Evolutionary conservation across 1,140 invertebrate genomes (phyloP), one percentile per base, ranked within the genome.

Genomic region (Ephestia elutella): DNA sequence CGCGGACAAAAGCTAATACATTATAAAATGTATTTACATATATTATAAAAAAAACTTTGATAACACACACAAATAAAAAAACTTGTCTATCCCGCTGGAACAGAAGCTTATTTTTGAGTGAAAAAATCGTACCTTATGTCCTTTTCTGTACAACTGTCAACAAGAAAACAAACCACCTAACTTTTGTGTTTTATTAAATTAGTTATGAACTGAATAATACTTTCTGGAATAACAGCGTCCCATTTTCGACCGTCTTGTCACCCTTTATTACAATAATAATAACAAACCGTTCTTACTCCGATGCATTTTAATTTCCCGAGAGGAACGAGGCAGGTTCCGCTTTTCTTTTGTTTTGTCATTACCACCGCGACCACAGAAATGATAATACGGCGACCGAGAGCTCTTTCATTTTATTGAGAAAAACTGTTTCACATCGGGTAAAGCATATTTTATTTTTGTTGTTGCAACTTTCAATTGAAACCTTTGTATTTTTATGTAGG

Each of bases 271-370:
- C 38, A 15, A 15, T 17, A 15, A 44, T 44, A 44, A 44, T 15
- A 44, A 44, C 38, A 44, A 44, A 44, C n/a, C 15, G 38, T 44
- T 44, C 38, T 44, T 44, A 44, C 38, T 44, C n/a, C 32, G 54
- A 48, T 48, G 54, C 25, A 18, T 57, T 57, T 57, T 57, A 57
- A 57, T 57, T 57, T 57, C 56, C 56, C 56, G 13, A 53, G 48
- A 32, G 48, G 44, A 30, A 57, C 10, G 17, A 15, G 17, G 7
- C 44, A 44, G 30, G 56, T 57, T 50, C 48, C 56, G 56, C n/a
- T 56, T 28, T 49, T 57, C 56, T 57, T 57, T 57, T 57, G 56
- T 57, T 57, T 53, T 53, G 38, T 15, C 38, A 44, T 55, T 55
- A 20, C 54, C 35, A 55, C 17, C 54, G 17, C 54, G 54, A 44